Conservation (phyloP, 2,113 vertebrate species). For the Phrynosoma blainvillii region DNA sequence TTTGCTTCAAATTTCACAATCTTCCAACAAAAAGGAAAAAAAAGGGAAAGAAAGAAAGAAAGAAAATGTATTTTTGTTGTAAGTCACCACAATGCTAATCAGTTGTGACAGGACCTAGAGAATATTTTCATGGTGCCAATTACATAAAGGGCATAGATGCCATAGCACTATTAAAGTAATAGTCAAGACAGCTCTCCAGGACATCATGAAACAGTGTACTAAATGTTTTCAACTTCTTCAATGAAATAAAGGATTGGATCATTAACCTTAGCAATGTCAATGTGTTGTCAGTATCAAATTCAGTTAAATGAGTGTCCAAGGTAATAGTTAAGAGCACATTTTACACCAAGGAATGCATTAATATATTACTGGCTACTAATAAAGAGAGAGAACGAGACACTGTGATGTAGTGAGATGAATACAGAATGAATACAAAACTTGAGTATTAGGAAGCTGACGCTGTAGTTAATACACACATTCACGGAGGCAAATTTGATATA, state of each 20-base stretch:
- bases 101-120: slow-evolving; percentile 72
- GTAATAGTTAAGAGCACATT: slow-evolving; percentile 65
- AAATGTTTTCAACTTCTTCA: slow-evolving; percentile 77
- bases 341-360: slow-evolving; percentile 53
- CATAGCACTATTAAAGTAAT: slow-evolving; percentile 70
- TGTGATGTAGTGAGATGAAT: slow-evolving; percentile 27
- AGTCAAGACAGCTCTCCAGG: slow-evolving; percentile 68
- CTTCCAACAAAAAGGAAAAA: no score
- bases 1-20: not conserved
- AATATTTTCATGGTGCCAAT: slow-evolving; percentile 74
- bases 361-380: slow-evolving; percentile 61
- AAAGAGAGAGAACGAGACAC: slow-evolving; percentile 29
- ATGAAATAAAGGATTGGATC: slow-evolving; percentile 76
- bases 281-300: slow-evolving; percentile 76
- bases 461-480: not conserved
- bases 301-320: slow-evolving; percentile 75
- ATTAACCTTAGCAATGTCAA: slow-evolving; percentile 83
- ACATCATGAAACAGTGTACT: slow-evolving; percentile 75
- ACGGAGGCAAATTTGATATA: not conserved
- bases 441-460: not conserved
- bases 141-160: slow-evolving; percentile 79
- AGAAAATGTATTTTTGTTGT: slow-evolving; percentile 45
- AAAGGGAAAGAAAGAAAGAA: slow-evolving; percentile 48
- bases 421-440: slow-evolving; percentile 21
- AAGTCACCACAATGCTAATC: slow-evolving; percentile 65